These are phyloP conservation scores for Leuciscus waleckii DNA, from an alignment of 2,797 vertebrate genomes.

Conservation along the genomic window DNA sequence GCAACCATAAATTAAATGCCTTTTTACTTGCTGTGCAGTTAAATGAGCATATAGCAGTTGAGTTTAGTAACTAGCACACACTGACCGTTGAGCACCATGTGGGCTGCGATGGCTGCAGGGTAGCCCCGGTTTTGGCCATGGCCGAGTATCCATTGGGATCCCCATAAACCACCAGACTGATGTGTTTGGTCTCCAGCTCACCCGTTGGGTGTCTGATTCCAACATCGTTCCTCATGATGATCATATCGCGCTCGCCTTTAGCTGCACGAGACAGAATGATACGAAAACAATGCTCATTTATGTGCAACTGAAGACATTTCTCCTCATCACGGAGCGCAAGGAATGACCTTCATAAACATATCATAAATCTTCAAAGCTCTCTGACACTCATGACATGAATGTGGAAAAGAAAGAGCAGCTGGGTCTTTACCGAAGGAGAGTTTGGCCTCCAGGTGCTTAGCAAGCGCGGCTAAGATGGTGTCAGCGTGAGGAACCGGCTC, in stretches of 20 bases:
- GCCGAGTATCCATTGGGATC: conserved; percentile 90
- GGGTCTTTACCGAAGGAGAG: conserved; percentile 85
- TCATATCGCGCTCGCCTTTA: conserved; percentile 88
- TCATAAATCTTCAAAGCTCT: not conserved
- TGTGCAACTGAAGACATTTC: not conserved
- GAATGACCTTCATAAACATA: not conserved
- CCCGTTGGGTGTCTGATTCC: conserved; percentile 91
- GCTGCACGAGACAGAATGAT: conserved; percentile 57
- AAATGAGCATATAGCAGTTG: not conserved
- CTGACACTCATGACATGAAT: not conserved
- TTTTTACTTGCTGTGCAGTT: not conserved
- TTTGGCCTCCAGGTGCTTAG: conserved; percentile 89
- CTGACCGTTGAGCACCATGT: conserved; percentile 93
- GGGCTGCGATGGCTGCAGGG: conserved; percentile 90
- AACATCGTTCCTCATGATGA: conserved; percentile 91
- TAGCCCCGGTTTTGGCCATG: conserved; percentile 97
- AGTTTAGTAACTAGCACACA: conserved; percentile 36
- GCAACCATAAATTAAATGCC: not conserved
- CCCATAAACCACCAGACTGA: conserved; percentile 92
- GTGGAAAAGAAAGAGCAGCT: not conserved
- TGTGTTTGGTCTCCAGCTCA: conserved; percentile 90
- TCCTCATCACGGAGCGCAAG: not conserved
- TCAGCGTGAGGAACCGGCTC: conserved; percentile 85
- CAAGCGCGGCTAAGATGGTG: conserved; percentile 84
- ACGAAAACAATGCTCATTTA: conserved; percentile 1